Evolutionary conservation across 2,113 vertebrate species (phyloP), one percentile per base, ranked within the genome.

Genomic region (Furnarius figulus): DNA sequence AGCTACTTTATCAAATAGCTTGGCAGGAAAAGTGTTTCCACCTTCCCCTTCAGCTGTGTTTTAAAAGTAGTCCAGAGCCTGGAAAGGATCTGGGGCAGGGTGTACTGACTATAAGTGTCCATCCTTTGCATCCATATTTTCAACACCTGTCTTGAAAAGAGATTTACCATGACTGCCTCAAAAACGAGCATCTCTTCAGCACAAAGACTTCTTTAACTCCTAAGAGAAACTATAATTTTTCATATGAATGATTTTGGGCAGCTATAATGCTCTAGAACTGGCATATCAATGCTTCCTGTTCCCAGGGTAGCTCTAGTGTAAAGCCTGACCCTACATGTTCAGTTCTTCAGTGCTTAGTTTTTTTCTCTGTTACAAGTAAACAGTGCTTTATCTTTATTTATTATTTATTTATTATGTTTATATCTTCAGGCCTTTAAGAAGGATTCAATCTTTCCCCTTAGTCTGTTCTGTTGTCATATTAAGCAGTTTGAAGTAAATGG

Each of bases 371-470:
- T 59, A 33, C 30, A 87, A 89, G 46, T 44, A 77, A 84, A 67
- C 18, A 50, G 35, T 47, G 14, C 22, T 89, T 80, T 91, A 37
- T 67, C 12, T 58, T 93, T 58, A 67, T 68, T n/a, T n/a, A n/a
- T n/a, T n/a, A n/a, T n/a, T n/a, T n/a, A n/a, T n/a, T n/a, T n/a
- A n/a, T n/a, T n/a, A 37, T 67, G 13, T 58, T 93, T 58, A 67
- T 68, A 50, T 91, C 59, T 73, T 74, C 50, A 94, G 91, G 87
- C 77, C 42, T 85, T 81, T 78, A 52, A 74, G n/a, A 50, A 94
- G 59, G 56, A 93, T 91, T 81, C 78, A 66, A 42, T 42, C 24
- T 55, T 67, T 74, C 61, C 39, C 68, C n/a, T 74, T 63, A 66
- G 58, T 35, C 52, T 75, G 35, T 66, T 94, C 33, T 90, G n/a